Percentiles rank a stretch among this genome's conserved stretches.
Conservation (phyloP, 2,113 vertebrate species). For the Clupea harengus region DNA sequence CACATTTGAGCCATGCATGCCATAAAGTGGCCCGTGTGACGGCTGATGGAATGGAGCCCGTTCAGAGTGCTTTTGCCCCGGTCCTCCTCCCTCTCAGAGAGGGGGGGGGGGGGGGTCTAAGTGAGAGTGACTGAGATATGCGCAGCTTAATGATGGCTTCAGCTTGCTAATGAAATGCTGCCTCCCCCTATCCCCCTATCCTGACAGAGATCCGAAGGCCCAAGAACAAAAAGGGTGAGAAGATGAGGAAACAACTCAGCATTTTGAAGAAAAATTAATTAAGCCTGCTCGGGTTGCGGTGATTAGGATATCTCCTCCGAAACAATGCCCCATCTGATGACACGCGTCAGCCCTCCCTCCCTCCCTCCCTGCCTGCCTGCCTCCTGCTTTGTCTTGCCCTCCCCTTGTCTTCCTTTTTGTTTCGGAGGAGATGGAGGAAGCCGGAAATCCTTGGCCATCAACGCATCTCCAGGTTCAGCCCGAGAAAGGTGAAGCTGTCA, state of each 20-base stretch:
- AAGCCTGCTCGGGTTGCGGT: constrained; percentile 22
- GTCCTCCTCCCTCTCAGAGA: neutral
- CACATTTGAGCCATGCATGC: neutral
- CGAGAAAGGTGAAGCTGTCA: neutral
- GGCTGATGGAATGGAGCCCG: neutral
- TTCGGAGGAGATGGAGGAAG: neutral
- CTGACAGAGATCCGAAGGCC: constrained; percentile 31
- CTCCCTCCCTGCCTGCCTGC: neutral
- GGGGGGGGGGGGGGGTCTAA: neutral
- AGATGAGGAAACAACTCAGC: constrained; percentile 20
- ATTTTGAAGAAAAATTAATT: constrained; percentile 37
- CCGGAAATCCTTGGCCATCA: neutral
- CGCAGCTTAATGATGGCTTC: constrained; percentile 38
- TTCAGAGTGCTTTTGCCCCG: neutral
- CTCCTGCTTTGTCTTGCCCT: neutral
- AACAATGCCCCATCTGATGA: constrained; percentile 33
- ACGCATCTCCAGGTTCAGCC: neutral
- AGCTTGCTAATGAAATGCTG: constrained; percentile 32
- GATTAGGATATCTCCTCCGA: constrained; percentile 35
- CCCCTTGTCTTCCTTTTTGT: neutral
- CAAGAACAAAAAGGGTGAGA: constrained; percentile 24
- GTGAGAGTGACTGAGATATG: constrained; percentile 19
- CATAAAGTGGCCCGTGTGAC: neutral
- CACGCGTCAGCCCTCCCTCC: neutral
- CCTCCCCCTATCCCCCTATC: constrained; percentile 22